Evolutionary conservation across 2,797 vertebrate species (phyloP), one percentile per base, ranked within the genome.

Genomic region (Clarias pachynema): DNA sequence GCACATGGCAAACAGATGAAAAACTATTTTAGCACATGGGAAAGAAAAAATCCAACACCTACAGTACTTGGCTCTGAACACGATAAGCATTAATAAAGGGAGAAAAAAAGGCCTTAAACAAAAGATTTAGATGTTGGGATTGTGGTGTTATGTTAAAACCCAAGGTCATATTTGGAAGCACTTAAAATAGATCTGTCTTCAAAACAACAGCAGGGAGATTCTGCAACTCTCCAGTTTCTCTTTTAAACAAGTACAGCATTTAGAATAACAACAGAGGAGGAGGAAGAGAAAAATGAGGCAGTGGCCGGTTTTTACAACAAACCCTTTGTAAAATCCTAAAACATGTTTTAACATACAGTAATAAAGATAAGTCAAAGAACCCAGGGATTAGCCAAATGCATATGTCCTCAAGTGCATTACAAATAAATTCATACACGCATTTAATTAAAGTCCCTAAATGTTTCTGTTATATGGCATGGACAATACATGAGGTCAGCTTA

Each of bases 211-310:
- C 78, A 62, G 66, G 44, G 63, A 85, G 49, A 79, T 62, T 79
- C 31, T 53, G 60, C 77, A 84, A 84, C 29, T 77, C 57, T 72
- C 29, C 49, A 57, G 16, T 86, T 84, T 87, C 44, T 82, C 68
- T 44, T 79, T 73, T 85, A 83, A 89, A 89, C 81, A 86, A 90
- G 79, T 57, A 84, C 77, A 77, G 84, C 70, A 82, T 90, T 86
- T 86, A 88, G 78, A 24, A 53, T 53, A 53, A 72, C 4, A 37
- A 29, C 16, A 79, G 80, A 81, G 72, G 81, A 68, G 69, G 72
- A 85, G 83, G 37, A 29, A 82, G 81, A 88, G 57, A 83, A 77
- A 68, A 86, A 77, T 72, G 26, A 77, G 37, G 20, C 59, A 60
- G 56, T 77, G 70, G 62, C 84, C 66, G 78, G 49, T 75, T 75